Evolutionary conservation across 2,113 vertebrate species (phyloP), one percentile per base, ranked within the genome.

Genomic region (Trematocara stigmaticum): DNA sequence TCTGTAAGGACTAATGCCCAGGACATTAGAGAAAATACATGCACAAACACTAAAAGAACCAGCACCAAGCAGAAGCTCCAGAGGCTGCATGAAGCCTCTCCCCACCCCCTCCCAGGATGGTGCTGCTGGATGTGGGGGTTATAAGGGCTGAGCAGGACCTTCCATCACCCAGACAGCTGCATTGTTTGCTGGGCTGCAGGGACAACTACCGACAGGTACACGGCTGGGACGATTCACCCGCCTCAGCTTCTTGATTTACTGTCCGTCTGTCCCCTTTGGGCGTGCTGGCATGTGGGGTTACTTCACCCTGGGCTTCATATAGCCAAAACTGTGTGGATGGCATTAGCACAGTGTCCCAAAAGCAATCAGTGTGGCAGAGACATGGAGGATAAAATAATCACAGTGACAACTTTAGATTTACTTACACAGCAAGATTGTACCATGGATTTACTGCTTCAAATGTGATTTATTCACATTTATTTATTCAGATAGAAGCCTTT

Each of bases 111-210:
- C 78, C 52, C 40, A 42, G 79, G 34, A 16, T 40, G 53, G 40
- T 40, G 85, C 80, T 52, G 53, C 86, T 57, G 61, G 83, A 82
- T 40, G 84, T 55, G 83, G 71, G 42, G 82, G 79, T 84, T 57
- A 82, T 52, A 78, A 10, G 55, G 92, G 78, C 84, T 80, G 71
- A 85, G 83, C 76, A 83, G 85, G 52, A 87, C 95, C 78, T 79
- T 95, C 84, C 90, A 95, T 94, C 88, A 96, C 84, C 20, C 81
- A 87, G 90, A 94, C 94, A 95, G 91, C 88, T 92, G 92, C 88
- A 91, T 93, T 95, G 93, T 93, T 91, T 95, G 81, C 87, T 64
- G 29, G 84, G 88, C 90, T 89, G 85, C 59, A 78, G 89, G 82
- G 89, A 95, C 85, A 79, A 45, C 85, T 84, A 83, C 79, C 51